Base-by-base conservation (phyloP, 2,113 vertebrate genomes). In the Anser brachyrhynchus region DNA sequence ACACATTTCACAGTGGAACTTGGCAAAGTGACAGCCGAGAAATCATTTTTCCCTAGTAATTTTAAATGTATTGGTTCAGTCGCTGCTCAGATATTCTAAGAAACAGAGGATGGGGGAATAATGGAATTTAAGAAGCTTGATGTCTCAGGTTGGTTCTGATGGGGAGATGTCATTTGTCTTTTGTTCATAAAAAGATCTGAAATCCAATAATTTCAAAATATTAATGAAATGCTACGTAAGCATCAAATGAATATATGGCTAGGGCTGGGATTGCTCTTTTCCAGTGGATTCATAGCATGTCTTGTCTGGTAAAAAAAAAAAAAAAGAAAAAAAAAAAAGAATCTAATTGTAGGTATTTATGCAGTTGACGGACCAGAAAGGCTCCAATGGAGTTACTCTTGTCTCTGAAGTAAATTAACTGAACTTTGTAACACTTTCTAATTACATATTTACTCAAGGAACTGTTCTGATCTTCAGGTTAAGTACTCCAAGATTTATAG, bases 151-250 rank as follows among this genome's bases (percentile, higher is more conserved):
- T 90, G 74, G n/a, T 91, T 33, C n/a, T 80, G 71, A 88, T 71
- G 65, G 49, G 35, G 69, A 90, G 41, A 84, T 94, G 65, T 78
- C 70, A 93, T 93, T 95, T 92, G 28, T 92, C 76, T 93, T 90
- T 46, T 85, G n/a, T 80, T 93, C 66, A 57, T 57, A 61, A 81
- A 73, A 77, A 74, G 19, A 89, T 85, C 64, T 67, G 78, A 80
- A 57, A 74, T 88, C 62, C 44, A 89, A 43, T 85, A 51, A 83
- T 88, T 92, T 88, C 67, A 93, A 91, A 88, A 87, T 91, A 91
- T 91, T 87, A 85, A 83, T 62, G 71, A 29, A 43, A 67, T 57
- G 29, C 41, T 85, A 49, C 28, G 23, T 73, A 79, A 89, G 41
- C 61, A 86, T 57, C 51, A 86, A 92, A 70, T 64, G 4, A 80